Conservation (phyloP, 2,888 invertebrate genomes). For the Thera britannica region DNA sequence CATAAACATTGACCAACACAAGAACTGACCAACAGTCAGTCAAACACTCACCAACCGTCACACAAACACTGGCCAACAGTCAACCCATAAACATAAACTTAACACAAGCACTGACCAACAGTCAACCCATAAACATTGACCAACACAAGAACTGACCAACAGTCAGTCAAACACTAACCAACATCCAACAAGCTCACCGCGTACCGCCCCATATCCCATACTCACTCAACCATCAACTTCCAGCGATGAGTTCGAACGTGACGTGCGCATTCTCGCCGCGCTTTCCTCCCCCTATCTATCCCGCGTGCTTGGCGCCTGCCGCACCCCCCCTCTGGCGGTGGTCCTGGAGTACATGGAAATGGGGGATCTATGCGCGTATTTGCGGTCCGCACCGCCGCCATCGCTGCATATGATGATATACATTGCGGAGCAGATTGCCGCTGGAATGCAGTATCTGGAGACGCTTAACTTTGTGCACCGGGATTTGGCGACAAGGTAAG, state of each 20-base stretch:
- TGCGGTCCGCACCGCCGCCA: constrained; percentile 89
- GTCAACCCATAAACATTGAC: too few relatives aligned
- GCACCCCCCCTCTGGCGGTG: constrained; percentile 91
- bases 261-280: constrained; percentile 94
- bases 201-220: neutral
- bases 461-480: constrained; percentile 95
- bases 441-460: constrained; percentile 96
- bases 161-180: neutral
- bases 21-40: too few relatives aligned
- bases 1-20: too few relatives aligned
- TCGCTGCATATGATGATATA: constrained; percentile 88
- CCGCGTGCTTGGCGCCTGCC: constrained; percentile 90
- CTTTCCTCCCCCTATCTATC: constrained; percentile 91
- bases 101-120: too few relatives aligned
- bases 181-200: neutral
- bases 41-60: too few relatives aligned
- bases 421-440: constrained; percentile 94
- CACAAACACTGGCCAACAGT: too few relatives aligned
- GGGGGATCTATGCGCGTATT: constrained; percentile 92
- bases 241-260: constrained; percentile 93
- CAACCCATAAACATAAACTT: too few relatives aligned
- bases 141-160: too few relatives aligned
- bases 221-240: neutral
- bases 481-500: constrained; percentile 91
- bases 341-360: constrained; percentile 93